Percentiles rank a stretch among this genome's conserved stretches.
These are phyloP conservation scores for Kryphioiulus occultus DNA, from an alignment of 2,888 invertebrate genomes.

Conservation along the genomic window DNA sequence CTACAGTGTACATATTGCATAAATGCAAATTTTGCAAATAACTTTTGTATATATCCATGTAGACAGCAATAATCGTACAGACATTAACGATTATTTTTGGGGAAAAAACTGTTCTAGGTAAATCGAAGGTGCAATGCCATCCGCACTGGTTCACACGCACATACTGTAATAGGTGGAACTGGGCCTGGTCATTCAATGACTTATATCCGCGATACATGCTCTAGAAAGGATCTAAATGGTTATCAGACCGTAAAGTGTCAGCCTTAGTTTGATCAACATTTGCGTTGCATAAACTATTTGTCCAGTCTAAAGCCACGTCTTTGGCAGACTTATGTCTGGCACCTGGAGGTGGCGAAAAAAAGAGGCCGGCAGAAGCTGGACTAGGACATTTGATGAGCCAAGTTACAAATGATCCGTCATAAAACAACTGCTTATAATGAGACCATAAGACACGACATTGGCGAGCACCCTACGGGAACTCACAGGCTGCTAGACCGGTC, in stretches of 20 bases:
- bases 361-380: background rate
- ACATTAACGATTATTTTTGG: background rate
- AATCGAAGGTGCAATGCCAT: background rate
- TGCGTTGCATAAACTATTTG: background rate
- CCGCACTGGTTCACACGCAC: background rate
- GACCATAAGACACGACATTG: conserved; percentile 32
- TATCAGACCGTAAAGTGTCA: conserved; percentile 11
- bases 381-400: conserved; percentile 21
- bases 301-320: background rate
- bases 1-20: no score
- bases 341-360: background rate
- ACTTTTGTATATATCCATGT: background rate
- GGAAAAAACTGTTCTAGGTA: background rate
- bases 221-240: background rate
- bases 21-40: background rate
- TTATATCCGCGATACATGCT: background rate
- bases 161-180: background rate
- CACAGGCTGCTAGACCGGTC: background rate
- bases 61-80: background rate
- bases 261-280: background rate
- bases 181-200: background rate
- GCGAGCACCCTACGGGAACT: background rate
- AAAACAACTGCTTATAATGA: conserved; percentile 32
- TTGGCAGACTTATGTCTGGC: background rate
- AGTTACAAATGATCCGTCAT: conserved; percentile 32